Base-by-base conservation (phyloP, 2,113 vertebrate species). In the Cardinalis cardinalis region DNA sequence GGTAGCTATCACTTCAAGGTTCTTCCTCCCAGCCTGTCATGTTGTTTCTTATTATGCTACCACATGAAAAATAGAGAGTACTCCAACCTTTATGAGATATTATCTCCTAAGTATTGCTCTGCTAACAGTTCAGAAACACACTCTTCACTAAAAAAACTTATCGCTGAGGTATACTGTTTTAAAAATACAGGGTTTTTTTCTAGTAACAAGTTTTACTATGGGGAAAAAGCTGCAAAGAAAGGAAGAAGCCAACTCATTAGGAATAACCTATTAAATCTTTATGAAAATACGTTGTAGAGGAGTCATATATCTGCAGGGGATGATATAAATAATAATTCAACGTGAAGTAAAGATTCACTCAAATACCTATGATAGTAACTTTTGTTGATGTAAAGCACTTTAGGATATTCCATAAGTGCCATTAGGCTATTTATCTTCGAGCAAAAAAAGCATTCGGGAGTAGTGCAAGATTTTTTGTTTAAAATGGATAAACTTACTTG, bases 271-370 rank as follows among this genome's bases (percentile, higher is more conserved):
- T 95, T 95, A 95, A 93, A 96, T 87, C 60, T 90, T 93, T 91
- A 95, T 94, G 61, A 93, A 92, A 91, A 61, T 86, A 61, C 17
- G 10, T 68, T 84, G 34, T 71, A 90, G 68, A 93, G 15, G 46
- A 92, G 79, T 82, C 56, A 87, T 82, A 63, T 64, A 91, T 92
- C 89, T 96, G 49, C 25, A 86, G 66, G 19, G 19, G 44, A 59
- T 97, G 85, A 70, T 91, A 92, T 89, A 94, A 96, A 94, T 88
- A 93, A 95, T 92, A 96, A 96, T 91, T 71, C 28, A 65, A 41
- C 66, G 71, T 78, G 91, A 96, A 92, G 56, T 74, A 87, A 70
- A 95, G 93, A 92, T 95, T 95, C 92, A 82, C 59, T 96, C 65
- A 88, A 66, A 92, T 90, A 84, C 52, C 70, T 93, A 66, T 74